Base-by-base conservation (phyloP, 2,113 vertebrate species). In the Myotis lucifugus region DNA sequence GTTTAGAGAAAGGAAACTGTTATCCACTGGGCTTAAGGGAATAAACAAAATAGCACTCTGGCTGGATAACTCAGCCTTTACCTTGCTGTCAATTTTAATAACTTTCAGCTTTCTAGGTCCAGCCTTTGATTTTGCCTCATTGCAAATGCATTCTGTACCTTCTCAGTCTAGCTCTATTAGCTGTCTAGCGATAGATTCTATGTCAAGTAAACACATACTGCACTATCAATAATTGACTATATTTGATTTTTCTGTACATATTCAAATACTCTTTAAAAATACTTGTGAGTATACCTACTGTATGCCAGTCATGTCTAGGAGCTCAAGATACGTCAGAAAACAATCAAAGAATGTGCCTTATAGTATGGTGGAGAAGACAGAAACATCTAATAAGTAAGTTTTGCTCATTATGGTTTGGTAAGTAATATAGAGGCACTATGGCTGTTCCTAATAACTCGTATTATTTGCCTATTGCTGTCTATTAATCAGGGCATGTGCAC, bases 11-110 rank as follows among this genome's bases (percentile, higher is more conserved):
- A 91, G 10, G 34, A 70, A 29, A 54, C 12, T 82, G 5, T 42
- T 17, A 1, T 69, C 8, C 25, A 0, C 9, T 27, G 11, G 18
- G 0, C 27, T 73, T 23, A n/a, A n/a, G 25, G 4, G 27, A 69
- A 88, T 37, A 67, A 73, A 7, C 11, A 1, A 10, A 18, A 50
- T 5, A 48, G 1, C 23, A n/a, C 0, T 10, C 8, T 18, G 9
- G 15, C 61, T 27, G 9, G 10, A 56, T 9, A 42, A 7, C 15
- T 94, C 54, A 48, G 7, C 25, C 40, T 64, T 85, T 23, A 48
- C 15, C 15, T 66, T 29, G 15, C 11, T 70, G n/a, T 69, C 61
- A 17, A 23, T 91, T 61, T 74, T 54, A 40, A 69, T 25, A 73
- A 8, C 25, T 82, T 42, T 88, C 29, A 29, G 34, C 6, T 32